phyloP scores from a whole-genome alignment of 2,888 invertebrate genomes.

The Megastigmus dorsalis region DNA sequence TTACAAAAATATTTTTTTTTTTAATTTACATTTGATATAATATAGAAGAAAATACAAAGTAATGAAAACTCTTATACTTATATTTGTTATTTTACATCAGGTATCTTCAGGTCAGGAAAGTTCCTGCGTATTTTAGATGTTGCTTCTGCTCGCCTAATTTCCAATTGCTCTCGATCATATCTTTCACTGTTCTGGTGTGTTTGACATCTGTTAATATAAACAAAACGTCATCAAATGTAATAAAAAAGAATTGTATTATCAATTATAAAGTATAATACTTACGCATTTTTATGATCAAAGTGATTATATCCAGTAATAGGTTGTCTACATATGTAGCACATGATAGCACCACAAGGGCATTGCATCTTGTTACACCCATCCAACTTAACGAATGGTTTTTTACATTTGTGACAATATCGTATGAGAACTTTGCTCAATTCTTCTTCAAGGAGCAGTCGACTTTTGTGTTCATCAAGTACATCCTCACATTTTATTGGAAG shows the following conservation, averaged over 20 bases:
- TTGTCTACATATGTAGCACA: constrained; percentile 41
- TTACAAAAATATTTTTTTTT: not conserved
- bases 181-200: constrained; percentile 11
- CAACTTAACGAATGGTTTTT: constrained; percentile 66
- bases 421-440: constrained; percentile 76
- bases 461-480: constrained; percentile 73
- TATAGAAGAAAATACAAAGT: too few relatives aligned
- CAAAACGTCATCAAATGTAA: not conserved
- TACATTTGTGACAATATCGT: constrained; percentile 64
- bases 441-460: constrained; percentile 76
- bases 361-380: constrained; percentile 67
- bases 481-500: constrained; percentile 76
- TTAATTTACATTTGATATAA: not conserved
- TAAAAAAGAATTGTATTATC: not conserved
- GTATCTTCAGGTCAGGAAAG: constrained; percentile 37
- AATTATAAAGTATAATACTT: not conserved
- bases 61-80: not conserved
- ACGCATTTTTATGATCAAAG: not conserved
- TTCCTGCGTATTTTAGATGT: not conserved
- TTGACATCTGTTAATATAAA: not conserved
- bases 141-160: not conserved
- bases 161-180: constrained; percentile 27
- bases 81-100: not conserved
- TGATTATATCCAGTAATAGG: constrained; percentile 13
- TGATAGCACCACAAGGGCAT: constrained; percentile 64